Base-by-base conservation (phyloP, 2,888 invertebrate genomes). In the Drosophila histrio region DNA sequence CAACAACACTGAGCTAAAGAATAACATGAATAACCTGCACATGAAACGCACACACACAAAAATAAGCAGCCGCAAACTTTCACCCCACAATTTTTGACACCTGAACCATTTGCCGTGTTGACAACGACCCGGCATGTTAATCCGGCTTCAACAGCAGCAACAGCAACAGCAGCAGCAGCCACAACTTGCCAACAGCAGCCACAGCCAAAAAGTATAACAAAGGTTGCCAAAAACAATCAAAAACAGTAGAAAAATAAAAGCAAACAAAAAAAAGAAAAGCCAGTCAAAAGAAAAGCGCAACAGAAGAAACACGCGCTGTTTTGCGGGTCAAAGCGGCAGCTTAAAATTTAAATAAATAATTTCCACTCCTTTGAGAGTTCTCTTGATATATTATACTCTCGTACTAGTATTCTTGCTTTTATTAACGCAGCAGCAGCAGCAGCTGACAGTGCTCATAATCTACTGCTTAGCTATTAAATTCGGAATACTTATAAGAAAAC, bases 61-160 rank as follows among this genome's bases (percentile, higher is more conserved):
- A 60, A 72, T 39, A 63, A 79, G 77, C 77, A 82, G 76, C 82
- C 87, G 64, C 87, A 82, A 85, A 79, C 73, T 87, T 81, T 75
- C 63, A 63, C 65, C 85, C 68, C 76, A 62, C 73, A 81, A 72
- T 85, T 82, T 87, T 81, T 85, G 85, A 87, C 82, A 82, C 82
- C 87, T 82, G 67, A 72, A 87, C 87, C 82, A 72, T 75, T 84
- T 70, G 61, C 81, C 65, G 81, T 78, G 81, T 78, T 87, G 81
- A 81, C 87, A 81, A 81, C 79, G 59, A 72, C 73, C 66, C 83
- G 66, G 61, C 58, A 66, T 77, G 72, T 72, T 77, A 72, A 73
- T 72, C 72, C 73, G 54, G 43, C 49, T 22, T 34, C 52, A 44
- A 43, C 54, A 56, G 41, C 44, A 41, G 22, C 34, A 41, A n/a